Evolutionary conservation across 2,113 vertebrate species (phyloP), one percentile per base, ranked within the genome.

Genomic region (Budorcas taxicolor): DNA sequence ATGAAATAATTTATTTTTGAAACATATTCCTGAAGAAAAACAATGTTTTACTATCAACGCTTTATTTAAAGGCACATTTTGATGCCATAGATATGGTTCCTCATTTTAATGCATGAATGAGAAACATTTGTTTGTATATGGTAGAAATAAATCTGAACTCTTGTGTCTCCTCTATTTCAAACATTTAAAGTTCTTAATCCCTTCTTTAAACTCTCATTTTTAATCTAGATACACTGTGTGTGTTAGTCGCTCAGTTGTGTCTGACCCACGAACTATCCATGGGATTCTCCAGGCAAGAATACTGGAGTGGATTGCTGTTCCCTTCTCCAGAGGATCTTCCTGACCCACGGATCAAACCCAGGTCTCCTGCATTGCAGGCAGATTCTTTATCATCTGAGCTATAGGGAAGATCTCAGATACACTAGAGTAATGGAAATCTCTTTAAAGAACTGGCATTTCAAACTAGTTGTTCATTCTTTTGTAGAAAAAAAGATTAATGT

Each of bases 361-460:
- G 36, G 67, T 74, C 67, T 74, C 67, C 5, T 13, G 11, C 36
- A 74, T 2, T 74, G 67, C 67, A 71, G 19, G 67, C 67, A 74
- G 67, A 23, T 40, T 74, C 36, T 74, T 74, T 74, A 74, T 23
- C n/a, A 74, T 74, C 67, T 40, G 19, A 74, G 36, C 36, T 40
- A 40, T 5, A 71, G 9, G 67, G n/a, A 71, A 71, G n/a, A 40
- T 71, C 67, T 71, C 67, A 4, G 71, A 90, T 92, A 81, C 12
- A 84, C 12, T 81, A 33, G 11, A 74, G 33, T 90, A 27, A 33
- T 62, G 57, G 36, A 94, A 90, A 43, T 82, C 47, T 90, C 76
- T 58, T 89, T 80, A 80, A 53, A 78, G 64, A 94, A 96, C 0
- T 96, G 85, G 52, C 29, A 94, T 98, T 97, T 96, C 82, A 88